Percentiles rank a stretch among this genome's conserved stretches.
These are phyloP conservation scores for Neoarius graeffei DNA, from an alignment of 2,113 vertebrate genomes.

Conservation along the genomic window DNA sequence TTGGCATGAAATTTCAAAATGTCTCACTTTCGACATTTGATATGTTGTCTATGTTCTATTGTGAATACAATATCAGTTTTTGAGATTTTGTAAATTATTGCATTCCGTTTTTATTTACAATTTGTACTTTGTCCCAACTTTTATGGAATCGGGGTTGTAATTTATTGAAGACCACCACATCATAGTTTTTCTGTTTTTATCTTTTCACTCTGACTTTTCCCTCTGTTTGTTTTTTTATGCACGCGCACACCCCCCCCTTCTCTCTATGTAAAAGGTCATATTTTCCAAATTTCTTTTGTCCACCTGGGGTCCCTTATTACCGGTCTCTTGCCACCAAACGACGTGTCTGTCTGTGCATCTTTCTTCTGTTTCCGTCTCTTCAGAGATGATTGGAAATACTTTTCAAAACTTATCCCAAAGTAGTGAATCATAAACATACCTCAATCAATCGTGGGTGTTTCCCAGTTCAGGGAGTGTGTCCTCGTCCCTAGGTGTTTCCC, in stretches of 20 bases:
- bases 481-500: background rate
- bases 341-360: background rate
- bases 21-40: no score
- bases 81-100: no score
- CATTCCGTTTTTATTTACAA: no score
- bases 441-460: no score
- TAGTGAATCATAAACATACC: background rate
- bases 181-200: background rate
- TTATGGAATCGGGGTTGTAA: no score
- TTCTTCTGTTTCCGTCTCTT: background rate
- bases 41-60: no score
- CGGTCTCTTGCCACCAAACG: background rate
- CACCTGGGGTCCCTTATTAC: constrained; percentile 9
- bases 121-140: no score
- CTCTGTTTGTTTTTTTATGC: background rate
- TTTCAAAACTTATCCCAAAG: background rate
- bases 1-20: no score
- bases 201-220: constrained; percentile 3
- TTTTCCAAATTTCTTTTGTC: constrained; percentile 29
- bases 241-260: constrained; percentile 36
- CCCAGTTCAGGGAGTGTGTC: background rate
- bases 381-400: background rate
- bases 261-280: constrained; percentile 35
- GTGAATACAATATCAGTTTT: no score
- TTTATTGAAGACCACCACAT: background rate